phyloP scores from a whole-genome alignment of 92 coral and sea anemone genomes.

The Epizoanthus illoricatus region DNA sequence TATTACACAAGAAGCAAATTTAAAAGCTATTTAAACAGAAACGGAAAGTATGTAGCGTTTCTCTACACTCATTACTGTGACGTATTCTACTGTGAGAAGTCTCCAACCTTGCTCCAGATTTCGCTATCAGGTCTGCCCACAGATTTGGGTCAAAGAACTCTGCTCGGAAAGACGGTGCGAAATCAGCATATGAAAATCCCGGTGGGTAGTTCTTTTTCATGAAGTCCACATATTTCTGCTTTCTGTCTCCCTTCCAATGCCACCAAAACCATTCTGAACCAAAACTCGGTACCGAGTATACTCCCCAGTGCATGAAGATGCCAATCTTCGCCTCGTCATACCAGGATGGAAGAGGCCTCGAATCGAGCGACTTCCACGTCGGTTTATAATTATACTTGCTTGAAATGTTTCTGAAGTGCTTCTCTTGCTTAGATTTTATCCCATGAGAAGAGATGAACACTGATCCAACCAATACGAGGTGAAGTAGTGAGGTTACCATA shows the following conservation, averaged over 20 bases:
- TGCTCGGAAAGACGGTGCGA: conserved; percentile 53
- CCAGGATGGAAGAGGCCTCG: conserved; percentile 54
- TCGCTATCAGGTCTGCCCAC: conserved; percentile 57
- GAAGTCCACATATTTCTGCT: conserved; percentile 27
- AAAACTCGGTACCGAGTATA: conserved; percentile 50
- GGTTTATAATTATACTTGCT: conserved; percentile 41
- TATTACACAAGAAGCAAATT: too few relatives aligned
- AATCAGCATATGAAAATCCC: conserved; percentile 50
- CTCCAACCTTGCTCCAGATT: conserved; percentile 55
- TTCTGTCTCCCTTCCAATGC: conserved; percentile 46
- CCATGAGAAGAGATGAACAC: neutral
- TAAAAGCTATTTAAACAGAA: too few relatives aligned
- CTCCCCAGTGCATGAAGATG: conserved; percentile 62
- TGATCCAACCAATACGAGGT: neutral
- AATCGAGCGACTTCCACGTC: conserved; percentile 53
- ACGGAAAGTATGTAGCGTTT: too few relatives aligned
- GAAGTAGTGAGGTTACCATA: neutral
- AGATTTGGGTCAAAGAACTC: conserved; percentile 52
- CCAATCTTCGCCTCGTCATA: conserved; percentile 57
- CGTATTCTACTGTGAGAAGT: too few relatives aligned
- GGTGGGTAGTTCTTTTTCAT: conserved; percentile 60
- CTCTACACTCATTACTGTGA: too few relatives aligned
- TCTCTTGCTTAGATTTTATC: neutral
- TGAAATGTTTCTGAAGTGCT: neutral
- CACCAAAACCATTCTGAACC: conserved; percentile 55